Base-by-base conservation (phyloP, 2,888 invertebrate species). In the Xanthorhoe spadicearia region DNA sequence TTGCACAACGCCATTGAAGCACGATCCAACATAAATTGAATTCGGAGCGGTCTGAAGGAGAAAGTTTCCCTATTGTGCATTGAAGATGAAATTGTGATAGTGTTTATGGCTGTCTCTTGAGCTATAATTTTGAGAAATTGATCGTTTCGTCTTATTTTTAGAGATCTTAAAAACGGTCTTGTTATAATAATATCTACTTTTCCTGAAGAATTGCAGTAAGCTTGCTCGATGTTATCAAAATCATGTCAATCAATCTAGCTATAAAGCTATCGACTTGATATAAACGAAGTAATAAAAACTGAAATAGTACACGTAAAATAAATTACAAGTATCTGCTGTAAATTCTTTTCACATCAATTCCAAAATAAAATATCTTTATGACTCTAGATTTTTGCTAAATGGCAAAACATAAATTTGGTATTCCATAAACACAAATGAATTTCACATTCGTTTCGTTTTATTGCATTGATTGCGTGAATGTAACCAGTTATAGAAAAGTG, bases 381-480 rank as follows among this genome's bases (percentile, higher is more conserved):
- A 46, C 7, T 38, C 23, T 53, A 46, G 13, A 23, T 55, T 53
- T 64, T 59, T 59, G 17, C 49, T 58, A 54, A 60, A 60, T 32
- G 56, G 51, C n/a, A 60, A 54, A n/a, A 46, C 53, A 49, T 38
- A 57, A 53, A 53, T 58, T 70, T 54, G 59, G 10, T 57, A 17
- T 62, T 60, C 64, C 55, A 69, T 65, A 73, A 67, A 71, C 32
- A 61, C 46, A 68, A 68, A 68, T 61, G 61, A 64, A 64, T 64
- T 61, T 68, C 57, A 54, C 69, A 71, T 68, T 70, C 66, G 65
- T 70, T 67, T 71, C 66, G 46, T 68, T 77, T 76, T 80, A 77
- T 79, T 74, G 64, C 66, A 81, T 80, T 81, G 77, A 77, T 89
- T 84, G 88, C 88, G 87, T 89, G 89, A 78, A 76, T 73, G 74